Base-by-base conservation (phyloP, 2,888 invertebrate species). In the Polylopha cassiicola region DNA sequence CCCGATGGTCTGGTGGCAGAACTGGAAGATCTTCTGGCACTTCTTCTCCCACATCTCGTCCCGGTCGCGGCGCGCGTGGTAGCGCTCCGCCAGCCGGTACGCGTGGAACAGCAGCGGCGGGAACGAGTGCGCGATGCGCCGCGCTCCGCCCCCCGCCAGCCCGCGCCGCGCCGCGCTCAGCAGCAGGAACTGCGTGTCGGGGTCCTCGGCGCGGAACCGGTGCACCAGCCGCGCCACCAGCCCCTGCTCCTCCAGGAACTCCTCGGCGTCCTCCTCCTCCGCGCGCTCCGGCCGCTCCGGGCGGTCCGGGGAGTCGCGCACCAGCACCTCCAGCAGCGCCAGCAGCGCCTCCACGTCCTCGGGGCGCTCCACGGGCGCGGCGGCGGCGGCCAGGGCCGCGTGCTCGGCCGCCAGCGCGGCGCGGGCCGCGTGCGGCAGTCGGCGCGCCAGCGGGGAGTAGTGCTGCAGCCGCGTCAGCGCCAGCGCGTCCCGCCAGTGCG, bases 21-120 rank as follows among this genome's bases (percentile, higher is more conserved):
- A 99, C 78, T 98, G 96, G 86, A 99, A 96, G 51, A 99, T 97
- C 80, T 98, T 99, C 72, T 95, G 94, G 61, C 98, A 97, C 70
- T 99, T 99, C 76, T 97, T 98, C 74, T 98, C 95, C 98, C 99
- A 99, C 87, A 97, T 95, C 37, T 95, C 95, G 70, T 99, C 98
- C 91, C 94, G 58, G 2, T n/a, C n/a, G n/a, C n/a, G n/a, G n/a
- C n/a, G n/a, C n/a, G n/a, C 88, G 66, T 91, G 91, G 65, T 97
- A 98, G 37, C 91, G 90, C 69, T 92, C 93, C 0, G 97, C 95
- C 27, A 99, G 86, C 34, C 93, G 90, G 70, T 95, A 98, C 0
- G 98, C 96, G 70, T 96, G 94, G 80, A 99, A 98, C 34, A 99
- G 90, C 17, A 99, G 88, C 0, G 99, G 96, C 10, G 99, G 99